These are phyloP conservation scores for Semotilus atromaculatus DNA, from an alignment of 2,797 vertebrate species.

Conservation along the genomic window DNA sequence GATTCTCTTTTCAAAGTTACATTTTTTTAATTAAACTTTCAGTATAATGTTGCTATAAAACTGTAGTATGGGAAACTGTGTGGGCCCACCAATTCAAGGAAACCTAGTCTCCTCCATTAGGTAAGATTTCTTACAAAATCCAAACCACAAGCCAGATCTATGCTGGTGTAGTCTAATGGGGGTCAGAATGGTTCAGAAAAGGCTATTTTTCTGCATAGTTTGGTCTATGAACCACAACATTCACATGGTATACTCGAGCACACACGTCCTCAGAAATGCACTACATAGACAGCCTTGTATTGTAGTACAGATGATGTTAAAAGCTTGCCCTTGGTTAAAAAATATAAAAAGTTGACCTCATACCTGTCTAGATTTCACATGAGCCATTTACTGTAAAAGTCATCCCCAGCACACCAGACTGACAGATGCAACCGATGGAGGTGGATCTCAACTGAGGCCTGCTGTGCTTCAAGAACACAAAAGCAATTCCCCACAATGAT, in stretches of 20 bases:
- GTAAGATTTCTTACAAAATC: not conserved
- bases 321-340: constrained; percentile 5
- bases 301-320: not conserved
- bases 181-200: not conserved
- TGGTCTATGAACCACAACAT: constrained; percentile 1
- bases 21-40: not conserved
- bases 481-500: constrained; percentile 49
- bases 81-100: not conserved
- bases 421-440: constrained; percentile 54
- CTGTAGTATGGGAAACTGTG: not conserved
- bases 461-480: constrained; percentile 47
- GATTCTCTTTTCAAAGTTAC: not conserved
- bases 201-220: not conserved
- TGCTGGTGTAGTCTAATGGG: constrained; percentile 6
- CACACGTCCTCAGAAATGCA: not conserved
- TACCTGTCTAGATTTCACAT: constrained; percentile 33
- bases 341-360: not conserved
- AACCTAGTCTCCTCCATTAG: not conserved
- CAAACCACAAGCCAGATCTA: not conserved
- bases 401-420: constrained; percentile 28
- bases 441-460: constrained; percentile 29
- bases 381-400: constrained; percentile 31
- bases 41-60: not conserved
- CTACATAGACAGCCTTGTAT: not conserved
- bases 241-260: not conserved